Base-by-base conservation (phyloP, 2,888 invertebrate genomes). In the Drosophila paramelanica region DNA sequence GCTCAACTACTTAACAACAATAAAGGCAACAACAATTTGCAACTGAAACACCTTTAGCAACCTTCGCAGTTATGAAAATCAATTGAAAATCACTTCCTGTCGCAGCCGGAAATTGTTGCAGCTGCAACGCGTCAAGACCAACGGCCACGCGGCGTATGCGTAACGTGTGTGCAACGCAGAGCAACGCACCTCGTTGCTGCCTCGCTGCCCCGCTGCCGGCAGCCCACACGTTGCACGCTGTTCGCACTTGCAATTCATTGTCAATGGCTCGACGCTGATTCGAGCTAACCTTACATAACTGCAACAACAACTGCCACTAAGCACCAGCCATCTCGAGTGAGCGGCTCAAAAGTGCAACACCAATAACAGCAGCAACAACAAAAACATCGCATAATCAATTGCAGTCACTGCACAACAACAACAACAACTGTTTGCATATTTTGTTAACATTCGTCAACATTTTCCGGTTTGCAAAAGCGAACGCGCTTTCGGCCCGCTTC, bases 211-310 rank as follows among this genome's bases (percentile, higher is more conserved):
- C 42, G 42, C 45, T 43, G 43, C 27, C 36, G 17, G 55, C 51
- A 20, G 17, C 39, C 66, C 67, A 58, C 69, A 73, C 76, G 58
- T 58, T 76, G 71, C 58, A 68, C 27, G 55, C 43, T 55, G 47
- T 59, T 75, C 53, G 65, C 73, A 77, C 67, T 76, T 66, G 69
- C 79, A 85, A 84, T 85, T 85, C 85, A 85, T 79, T 85, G 85
- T 86, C 85, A 85, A 85, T 85, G 84, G 79, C 84, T 78, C 57
- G 61, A 65, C 70, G 71, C 50, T 39, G n/a, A 38, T 60, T 20
- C 61, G 14, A 43, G 75, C 79, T 72, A 81, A 85, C 83, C 81
- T 85, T 79, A 83, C 74, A 80, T 71, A 80, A 79, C 67, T 81
- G 53, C 83, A 77, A 50, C 47, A 38, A 17, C 39, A 27, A 20